Conservation (phyloP, 2,113 vertebrate species). For the Pandion haliaetus region DNA sequence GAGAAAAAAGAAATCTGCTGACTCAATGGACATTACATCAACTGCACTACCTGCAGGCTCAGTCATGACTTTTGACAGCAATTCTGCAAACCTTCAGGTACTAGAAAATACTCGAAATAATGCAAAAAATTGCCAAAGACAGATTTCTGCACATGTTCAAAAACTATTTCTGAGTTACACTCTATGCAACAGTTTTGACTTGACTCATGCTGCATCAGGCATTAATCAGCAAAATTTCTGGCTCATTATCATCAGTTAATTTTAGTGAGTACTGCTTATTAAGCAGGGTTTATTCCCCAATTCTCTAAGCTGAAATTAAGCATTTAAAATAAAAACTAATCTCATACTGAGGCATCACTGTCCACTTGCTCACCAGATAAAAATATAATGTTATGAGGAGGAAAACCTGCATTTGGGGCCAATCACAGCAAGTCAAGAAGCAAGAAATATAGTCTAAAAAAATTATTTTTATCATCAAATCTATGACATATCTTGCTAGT, state of each 20-base stretch:
- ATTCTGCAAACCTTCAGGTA: not conserved
- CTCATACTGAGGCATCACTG: not conserved
- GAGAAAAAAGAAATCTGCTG: not conserved
- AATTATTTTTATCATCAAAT: not conserved
- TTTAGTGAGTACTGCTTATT: not conserved
- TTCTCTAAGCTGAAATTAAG: not conserved
- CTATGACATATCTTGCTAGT: not conserved
- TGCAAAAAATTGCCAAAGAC: not conserved
- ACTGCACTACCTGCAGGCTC: not conserved
- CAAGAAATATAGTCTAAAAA: not conserved
- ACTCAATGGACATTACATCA: not conserved
- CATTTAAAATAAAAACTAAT: not conserved
- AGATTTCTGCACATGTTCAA: not conserved
- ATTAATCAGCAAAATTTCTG: conserved; percentile 5
- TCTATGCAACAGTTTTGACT: not conserved
- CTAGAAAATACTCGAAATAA: not conserved
- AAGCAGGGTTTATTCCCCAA: not conserved
- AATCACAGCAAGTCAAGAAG: not conserved
- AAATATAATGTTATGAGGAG: not conserved
- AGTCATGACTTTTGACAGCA: not conserved
- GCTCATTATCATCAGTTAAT: not conserved
- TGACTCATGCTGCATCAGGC: not conserved
- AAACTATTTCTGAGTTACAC: not conserved
- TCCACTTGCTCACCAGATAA: not conserved
- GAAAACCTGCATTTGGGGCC: not conserved